Base-by-base conservation (phyloP, 53 echinoderm and acorn worm species). In the Astropecten irregularis region DNA sequence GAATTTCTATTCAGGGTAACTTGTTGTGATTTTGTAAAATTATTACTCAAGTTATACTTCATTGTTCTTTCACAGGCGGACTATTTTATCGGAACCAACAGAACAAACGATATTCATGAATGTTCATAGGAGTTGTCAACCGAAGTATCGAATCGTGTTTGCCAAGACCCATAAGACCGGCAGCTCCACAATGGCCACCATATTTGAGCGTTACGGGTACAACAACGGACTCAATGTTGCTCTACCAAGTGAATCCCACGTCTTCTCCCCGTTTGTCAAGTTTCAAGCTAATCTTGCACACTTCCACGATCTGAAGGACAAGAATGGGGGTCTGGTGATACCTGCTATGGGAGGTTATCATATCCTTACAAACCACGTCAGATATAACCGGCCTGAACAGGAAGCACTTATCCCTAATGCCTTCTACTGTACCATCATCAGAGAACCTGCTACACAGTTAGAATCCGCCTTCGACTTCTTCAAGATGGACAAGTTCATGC, bases 161-260 rank as follows among this genome's bases (percentile, higher is more conserved):
- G 52, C 82, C 34, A 90, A 93, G n/a, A n/a, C n/a, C n/a, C n/a
- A n/a, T n/a, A n/a, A n/a, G n/a, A n/a, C n/a, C n/a, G n/a, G n/a
- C n/a, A 72, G 90, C 88, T 81, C 90, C 9, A 93, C 90, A 11
- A 28, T 89, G n/a, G 86, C 94, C 2, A 48, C 88, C 0, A 88
- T 91, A 18, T 66, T 94, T 9, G 85, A 91, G 42, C 64, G 94
- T 11, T 94, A 82, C 81, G 94, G 91, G 0, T 94, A 91, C 71
- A 39, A n/a, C 3, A 52, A 77, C 3, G 72, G 77, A 49, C 79
- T 87, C 8, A 63, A 60, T 31, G 86, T 90, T 76, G 87, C 90
- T 48, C 21, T 93, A 28, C 40, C 37, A 25, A 48, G 38, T 1
- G n/a, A n/a, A n/a, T 13, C 26, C 13, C 28, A 22, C 31, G 23